Base-by-base conservation (phyloP, 2,797 vertebrate genomes). In the Arctocebus calabarensis region DNA sequence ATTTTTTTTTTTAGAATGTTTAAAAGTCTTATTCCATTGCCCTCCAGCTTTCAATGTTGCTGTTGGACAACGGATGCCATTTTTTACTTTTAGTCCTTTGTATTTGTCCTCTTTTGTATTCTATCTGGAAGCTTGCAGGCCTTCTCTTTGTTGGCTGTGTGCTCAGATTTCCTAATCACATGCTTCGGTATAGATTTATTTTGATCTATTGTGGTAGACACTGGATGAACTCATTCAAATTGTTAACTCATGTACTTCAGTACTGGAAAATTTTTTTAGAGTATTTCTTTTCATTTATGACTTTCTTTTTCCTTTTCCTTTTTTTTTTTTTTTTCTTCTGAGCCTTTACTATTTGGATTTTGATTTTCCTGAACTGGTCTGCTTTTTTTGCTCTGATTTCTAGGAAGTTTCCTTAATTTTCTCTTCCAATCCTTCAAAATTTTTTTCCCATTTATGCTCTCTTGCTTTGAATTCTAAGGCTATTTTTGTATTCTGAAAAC, bases 161-260 rank as follows among this genome's bases (percentile, higher is more conserved):
- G 57, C 40, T 84, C 84, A 79, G 16, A 86, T 75, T 94, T 93
- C 81, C 62, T 89, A 37, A 89, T 93, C n/a, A 62, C 32, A 70
- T 71, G 43, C 3, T 77, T 90, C 14, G 4, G 4, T 86, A 81
- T 83, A 62, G 13, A 68, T 75, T 32, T 90, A 86, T 87, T 90
- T 68, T 73, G 64, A 79, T 43, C 34, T 27, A 23, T 61, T 91
- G 29, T 79, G 68, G 84, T 75, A 19, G 48, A 48, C 25, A 40
- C 61, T 88, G 57, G 43, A 27, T 86, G 84, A 87, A 34, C 22
- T 2, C 20, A 59, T 52, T 83, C 87, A 88, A 29, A 64, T 79
- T 90, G 59, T 7, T 48, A 95, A 94, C 61, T 81, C 25, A 66
- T 27, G 27, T 57, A 81, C 20, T 95, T 93, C 8, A 32, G 25